Evolutionary conservation across 2,888 invertebrate genomes (phyloP).

Genomic region (Thymelicus sylvestris): DNA sequence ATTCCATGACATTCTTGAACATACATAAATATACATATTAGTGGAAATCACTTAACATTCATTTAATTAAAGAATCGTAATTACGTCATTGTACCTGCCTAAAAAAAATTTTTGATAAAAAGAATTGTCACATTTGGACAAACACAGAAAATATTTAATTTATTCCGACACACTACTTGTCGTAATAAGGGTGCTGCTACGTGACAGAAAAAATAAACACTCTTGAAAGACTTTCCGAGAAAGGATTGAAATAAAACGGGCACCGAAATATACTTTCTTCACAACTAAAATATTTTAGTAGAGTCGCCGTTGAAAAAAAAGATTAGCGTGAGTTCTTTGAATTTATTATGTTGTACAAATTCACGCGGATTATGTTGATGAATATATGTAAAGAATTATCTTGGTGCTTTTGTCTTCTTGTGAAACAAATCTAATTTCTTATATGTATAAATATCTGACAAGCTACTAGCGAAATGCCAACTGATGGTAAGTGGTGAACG

Average conservation of each 20-base stretch:
- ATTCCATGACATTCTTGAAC: too few relatives aligned
- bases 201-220: slow-evolving; percentile 47
- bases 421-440: not conserved
- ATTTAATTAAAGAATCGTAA: too few relatives aligned
- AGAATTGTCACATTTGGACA: not conserved
- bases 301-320: slow-evolving; percentile 37
- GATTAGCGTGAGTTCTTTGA: slow-evolving; percentile 32
- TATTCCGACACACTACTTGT: slow-evolving; percentile 30
- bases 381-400: slow-evolving; percentile 15
- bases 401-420: slow-evolving; percentile 22
- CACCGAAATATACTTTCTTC: slow-evolving; percentile 39
- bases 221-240: slow-evolving; percentile 35
- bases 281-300: slow-evolving; percentile 25
- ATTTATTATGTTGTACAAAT: slow-evolving; percentile 39
- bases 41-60: too few relatives aligned
- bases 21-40: too few relatives aligned
- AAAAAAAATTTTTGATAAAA: too few relatives aligned
- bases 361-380: slow-evolving; percentile 34
- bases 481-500: too few relatives aligned
- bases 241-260: slow-evolving; percentile 40
- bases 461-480: too few relatives aligned
- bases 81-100: too few relatives aligned
- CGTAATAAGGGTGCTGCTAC: slow-evolving; percentile 37
- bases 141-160: slow-evolving; percentile 24
- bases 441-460: too few relatives aligned